Conservation (phyloP, 1,140 invertebrate species). For the Drosophila neocordata region DNA sequence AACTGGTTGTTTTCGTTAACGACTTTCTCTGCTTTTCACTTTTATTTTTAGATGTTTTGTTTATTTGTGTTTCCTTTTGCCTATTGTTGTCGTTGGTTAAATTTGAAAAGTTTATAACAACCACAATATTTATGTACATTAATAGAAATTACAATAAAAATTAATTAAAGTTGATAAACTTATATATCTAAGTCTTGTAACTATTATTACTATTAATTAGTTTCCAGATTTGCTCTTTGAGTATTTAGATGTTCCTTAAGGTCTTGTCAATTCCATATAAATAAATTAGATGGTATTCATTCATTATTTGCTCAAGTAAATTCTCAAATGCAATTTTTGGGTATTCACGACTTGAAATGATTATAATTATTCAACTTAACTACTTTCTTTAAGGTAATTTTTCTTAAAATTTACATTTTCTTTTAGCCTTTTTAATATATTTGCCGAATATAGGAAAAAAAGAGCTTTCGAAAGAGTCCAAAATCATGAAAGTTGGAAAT, state of each 20-base stretch:
- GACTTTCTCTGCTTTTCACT: no score
- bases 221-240: background rate
- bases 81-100: conserved; percentile 44
- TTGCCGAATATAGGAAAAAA: background rate
- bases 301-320: background rate
- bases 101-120: conserved; percentile 35
- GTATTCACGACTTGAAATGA: background rate
- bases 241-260: background rate
- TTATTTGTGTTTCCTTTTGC: conserved; percentile 5
- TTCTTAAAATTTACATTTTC: background rate
- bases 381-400: background rate
- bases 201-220: background rate
- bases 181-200: conserved; percentile 34
- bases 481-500: background rate
- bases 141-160: conserved; percentile 24
- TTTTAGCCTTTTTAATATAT: background rate
- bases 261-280: conserved; percentile 1
- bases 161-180: conserved; percentile 2
- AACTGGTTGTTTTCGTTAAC: no score
- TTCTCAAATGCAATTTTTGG: background rate
- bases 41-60: no score
- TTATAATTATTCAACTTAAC: background rate
- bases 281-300: background rate
- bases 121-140: conserved; percentile 29
- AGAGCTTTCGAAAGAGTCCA: background rate